Conservation (phyloP, 2,888 invertebrate species). For the Eristalis tenax region DNA sequence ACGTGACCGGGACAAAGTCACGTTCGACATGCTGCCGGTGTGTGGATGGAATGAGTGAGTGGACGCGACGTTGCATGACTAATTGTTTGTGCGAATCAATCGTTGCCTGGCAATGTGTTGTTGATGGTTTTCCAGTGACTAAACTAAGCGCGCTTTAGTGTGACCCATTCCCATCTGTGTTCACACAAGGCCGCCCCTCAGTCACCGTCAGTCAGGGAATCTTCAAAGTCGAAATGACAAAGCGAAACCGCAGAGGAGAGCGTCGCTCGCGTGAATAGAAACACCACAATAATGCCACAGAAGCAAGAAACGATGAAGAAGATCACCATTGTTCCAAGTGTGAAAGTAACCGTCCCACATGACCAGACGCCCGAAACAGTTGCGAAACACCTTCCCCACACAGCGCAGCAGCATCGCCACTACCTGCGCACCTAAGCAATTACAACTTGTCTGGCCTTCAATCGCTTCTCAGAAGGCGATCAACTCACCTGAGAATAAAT, state of each 20-base stretch:
- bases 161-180: too few species aligned
- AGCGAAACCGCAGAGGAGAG: not conserved
- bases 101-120: too few species aligned
- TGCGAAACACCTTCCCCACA: conserved; percentile 34
- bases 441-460: conserved; percentile 10
- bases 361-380: conserved; percentile 14
- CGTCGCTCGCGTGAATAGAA: not conserved
- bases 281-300: not conserved
- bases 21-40: too few species aligned
- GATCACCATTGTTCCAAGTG: conserved; percentile 12
- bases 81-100: too few species aligned
- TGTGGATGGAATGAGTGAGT: too few species aligned
- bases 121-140: too few species aligned
- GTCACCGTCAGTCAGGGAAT: too few species aligned
- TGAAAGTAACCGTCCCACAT: conserved; percentile 33
- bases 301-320: not conserved
- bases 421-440: conserved; percentile 18
- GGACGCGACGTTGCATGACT: too few species aligned
- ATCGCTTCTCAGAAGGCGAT: conserved; percentile 25
- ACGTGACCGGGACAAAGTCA: too few species aligned
- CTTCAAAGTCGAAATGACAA: not conserved
- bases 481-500: conserved; percentile 51
- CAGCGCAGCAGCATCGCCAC: too few species aligned
- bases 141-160: too few species aligned
- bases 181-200: too few species aligned